Evolutionary conservation across 2,888 invertebrate genomes (phyloP).

Genomic region (Leuctra nigra): DNA sequence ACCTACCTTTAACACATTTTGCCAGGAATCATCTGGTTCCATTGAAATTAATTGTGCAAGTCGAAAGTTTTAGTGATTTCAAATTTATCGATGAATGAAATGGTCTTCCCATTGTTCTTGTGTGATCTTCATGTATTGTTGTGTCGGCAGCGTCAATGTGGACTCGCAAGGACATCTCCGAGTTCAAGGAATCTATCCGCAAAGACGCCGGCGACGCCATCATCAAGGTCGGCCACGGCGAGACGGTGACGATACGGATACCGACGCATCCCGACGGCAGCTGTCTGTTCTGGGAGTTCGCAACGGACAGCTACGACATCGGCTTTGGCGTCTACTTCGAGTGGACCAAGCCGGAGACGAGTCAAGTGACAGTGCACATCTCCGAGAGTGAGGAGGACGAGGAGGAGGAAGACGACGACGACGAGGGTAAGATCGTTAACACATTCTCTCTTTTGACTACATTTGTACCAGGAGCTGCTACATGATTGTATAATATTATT

Average conservation of each 20-base stretch:
- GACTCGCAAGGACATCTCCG: slow-evolving; percentile 83
- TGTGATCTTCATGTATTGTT: not conserved
- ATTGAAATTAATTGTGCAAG: too few relatives aligned
- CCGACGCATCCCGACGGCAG: slow-evolving; percentile 93
- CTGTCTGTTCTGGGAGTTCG: slow-evolving; percentile 98
- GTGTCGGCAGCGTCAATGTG: slow-evolving; percentile 79
- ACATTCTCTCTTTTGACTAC: not conserved
- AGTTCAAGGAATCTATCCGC: slow-evolving; percentile 83
- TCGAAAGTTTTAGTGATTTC: too few relatives aligned
- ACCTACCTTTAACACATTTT: too few relatives aligned
- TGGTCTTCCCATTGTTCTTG: too few relatives aligned
- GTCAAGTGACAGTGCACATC: slow-evolving; percentile 86
- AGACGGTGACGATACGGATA: slow-evolving; percentile 93
- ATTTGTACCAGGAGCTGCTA: too few relatives aligned
- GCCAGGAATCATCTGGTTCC: too few relatives aligned
- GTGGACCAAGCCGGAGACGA: slow-evolving; percentile 85
- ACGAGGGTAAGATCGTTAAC: slow-evolving; percentile 39
- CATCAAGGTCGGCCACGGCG: slow-evolving; percentile 91
- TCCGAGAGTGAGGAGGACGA: slow-evolving; percentile 94
- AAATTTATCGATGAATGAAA: too few relatives aligned
- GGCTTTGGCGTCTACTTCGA: slow-evolving; percentile 98
- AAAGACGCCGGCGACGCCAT: slow-evolving; percentile 79
- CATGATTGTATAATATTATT: too few relatives aligned
- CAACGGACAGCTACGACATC: slow-evolving; percentile 96
- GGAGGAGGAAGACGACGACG: slow-evolving; percentile 56